Base-by-base conservation (phyloP, 2,113 vertebrate species). In the Urocynchramus pylzowi region DNA sequence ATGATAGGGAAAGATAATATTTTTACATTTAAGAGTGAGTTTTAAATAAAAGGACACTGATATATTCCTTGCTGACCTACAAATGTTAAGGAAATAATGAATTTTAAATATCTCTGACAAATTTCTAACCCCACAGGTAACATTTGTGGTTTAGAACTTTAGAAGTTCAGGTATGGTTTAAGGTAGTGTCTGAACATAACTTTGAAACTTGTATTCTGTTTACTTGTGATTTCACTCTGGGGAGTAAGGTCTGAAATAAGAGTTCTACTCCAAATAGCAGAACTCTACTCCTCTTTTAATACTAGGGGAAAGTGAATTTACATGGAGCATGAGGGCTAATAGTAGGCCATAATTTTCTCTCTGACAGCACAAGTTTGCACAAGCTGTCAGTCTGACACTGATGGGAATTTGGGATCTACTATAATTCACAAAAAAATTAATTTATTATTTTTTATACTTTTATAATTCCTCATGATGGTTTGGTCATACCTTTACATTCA, bases 381-480 rank as follows among this genome's bases (percentile, higher is more conserved):
- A 22, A 45, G 16, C n/a, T 74, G 47, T 57, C 45, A 61, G 27
- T 37, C 35, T 3, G 17, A 57, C 41, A 27, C 20, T 50, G 27
- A 11, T 3, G 3, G 4, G 24, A 63, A 63, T 60, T 44, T 77
- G 27, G 31, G 65, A 47, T 53, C 47, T 80, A 21, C 21, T 90
- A 0, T 30, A 61, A 53, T 64, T 69, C 41, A 63, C 41, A 37
- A 54, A 74, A 54, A 42, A 8, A 0, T 44, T 47, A 0, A 9
- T 27, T 35, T 37, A 14, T 45, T 77, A 28, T 20, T 73, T 56
- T 75, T 47, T 70, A 33, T 53, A 17, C 13, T 61, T 80, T 11
- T 17, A 27, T n/a, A 35, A 11, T 47, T 76, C 21, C 11, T 35
- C 5, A 6, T 26, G 33, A 22, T 22, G 14, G 10, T 57, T 87